These are phyloP conservation scores for Lerema accius DNA, from an alignment of 1,140 invertebrate genomes.

Conservation along the genomic window DNA sequence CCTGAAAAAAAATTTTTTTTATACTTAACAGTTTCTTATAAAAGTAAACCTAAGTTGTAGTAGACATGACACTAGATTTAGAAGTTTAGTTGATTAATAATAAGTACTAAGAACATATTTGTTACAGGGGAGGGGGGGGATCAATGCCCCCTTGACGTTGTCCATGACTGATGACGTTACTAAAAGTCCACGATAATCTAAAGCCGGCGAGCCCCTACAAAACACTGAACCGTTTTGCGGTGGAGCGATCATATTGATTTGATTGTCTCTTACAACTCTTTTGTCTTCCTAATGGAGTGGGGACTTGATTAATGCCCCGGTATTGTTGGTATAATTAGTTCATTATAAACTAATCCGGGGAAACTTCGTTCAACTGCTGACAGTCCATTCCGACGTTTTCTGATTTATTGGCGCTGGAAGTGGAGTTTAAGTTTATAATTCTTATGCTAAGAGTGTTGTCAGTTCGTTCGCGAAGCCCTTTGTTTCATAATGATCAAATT, in stretches of 20 bases:
- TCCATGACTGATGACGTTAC: not conserved
- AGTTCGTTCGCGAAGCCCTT: too few relatives aligned
- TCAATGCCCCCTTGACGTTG: too few relatives aligned
- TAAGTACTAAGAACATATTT: too few relatives aligned
- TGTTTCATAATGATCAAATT: not conserved
- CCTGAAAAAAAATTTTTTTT: too few relatives aligned
- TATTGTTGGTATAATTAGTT: conserved; percentile 53
- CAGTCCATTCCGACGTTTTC: conserved; percentile 18
- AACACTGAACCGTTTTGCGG: conserved; percentile 45
- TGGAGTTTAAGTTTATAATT: not conserved
- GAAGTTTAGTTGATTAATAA: too few relatives aligned
- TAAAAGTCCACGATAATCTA: not conserved
- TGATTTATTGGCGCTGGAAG: conserved; percentile 8
- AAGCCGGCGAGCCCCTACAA: conserved; percentile 34
- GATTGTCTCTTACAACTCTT: conserved; percentile 57
- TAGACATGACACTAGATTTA: too few relatives aligned
- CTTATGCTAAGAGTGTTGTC: too few relatives aligned
- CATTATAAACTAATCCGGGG: conserved; percentile 31
- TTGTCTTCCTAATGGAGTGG: conserved; percentile 59
- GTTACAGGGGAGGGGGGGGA: too few relatives aligned
- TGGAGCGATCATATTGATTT: conserved; percentile 48
- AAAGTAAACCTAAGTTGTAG: too few relatives aligned
- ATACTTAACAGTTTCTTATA: too few relatives aligned
- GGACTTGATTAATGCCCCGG: conserved; percentile 53
- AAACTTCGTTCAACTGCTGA: conserved; percentile 22